Conservation (phyloP, 2,113 vertebrate species). For the Thymallus thymallus region DNA sequence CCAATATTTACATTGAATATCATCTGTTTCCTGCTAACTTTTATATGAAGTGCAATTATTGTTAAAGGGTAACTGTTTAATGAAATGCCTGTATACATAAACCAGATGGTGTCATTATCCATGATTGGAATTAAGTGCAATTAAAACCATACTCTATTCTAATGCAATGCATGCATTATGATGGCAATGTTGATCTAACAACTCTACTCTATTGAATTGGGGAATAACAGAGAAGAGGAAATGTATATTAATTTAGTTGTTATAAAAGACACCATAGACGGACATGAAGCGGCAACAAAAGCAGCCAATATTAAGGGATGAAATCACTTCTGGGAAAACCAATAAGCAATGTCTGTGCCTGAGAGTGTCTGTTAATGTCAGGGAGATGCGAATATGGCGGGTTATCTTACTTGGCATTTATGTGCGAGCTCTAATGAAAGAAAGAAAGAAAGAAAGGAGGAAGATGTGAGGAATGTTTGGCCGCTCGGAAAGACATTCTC, state of each 20-base stretch:
- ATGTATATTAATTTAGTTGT: conserved; percentile 36
- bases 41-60: conserved; percentile 1
- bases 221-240: conserved; percentile 2
- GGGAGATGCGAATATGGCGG: conserved; percentile 43
- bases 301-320: conserved; percentile 40
- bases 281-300: conserved; percentile 33
- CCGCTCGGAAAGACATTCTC: conserved; percentile 45
- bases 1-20: conserved; percentile 27
- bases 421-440: conserved; percentile 67
- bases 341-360: conserved; percentile 34
- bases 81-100: not conserved
- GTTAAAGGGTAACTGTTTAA: too few relatives aligned
- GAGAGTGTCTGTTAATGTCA: conserved; percentile 47
- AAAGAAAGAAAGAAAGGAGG: conserved; percentile 48
- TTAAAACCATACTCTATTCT: not conserved
- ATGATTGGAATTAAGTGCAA: not conserved
- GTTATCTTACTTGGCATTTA: conserved; percentile 73
- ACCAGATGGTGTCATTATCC: conserved; percentile 27
- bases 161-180: not conserved
- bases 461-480: conserved; percentile 52
- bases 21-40: not conserved
- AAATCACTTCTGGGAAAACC: conserved; percentile 49
- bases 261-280: conserved; percentile 34
- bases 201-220: conserved; percentile 14
- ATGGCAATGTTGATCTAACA: not conserved